These are phyloP conservation scores for Trachymyrmex cornetzi DNA, from an alignment of 1,140 invertebrate species.

Conservation along the genomic window DNA sequence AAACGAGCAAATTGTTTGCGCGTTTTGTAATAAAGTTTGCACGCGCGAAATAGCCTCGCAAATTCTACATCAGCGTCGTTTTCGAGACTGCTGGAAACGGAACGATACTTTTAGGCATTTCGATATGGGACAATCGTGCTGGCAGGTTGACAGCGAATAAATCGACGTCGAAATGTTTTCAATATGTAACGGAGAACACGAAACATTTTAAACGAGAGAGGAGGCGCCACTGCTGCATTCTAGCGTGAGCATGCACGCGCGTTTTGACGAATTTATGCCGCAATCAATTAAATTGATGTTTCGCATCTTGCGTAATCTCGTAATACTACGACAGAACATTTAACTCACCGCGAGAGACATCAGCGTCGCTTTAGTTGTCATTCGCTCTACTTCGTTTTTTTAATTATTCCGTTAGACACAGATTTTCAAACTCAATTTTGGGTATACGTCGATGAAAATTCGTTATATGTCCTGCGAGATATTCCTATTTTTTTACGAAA, in stretches of 20 bases:
- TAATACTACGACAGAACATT: slow-evolving; percentile 23
- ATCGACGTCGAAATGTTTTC: slow-evolving; percentile 62
- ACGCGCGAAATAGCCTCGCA: slow-evolving; percentile 37
- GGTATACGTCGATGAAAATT: slow-evolving; percentile 33
- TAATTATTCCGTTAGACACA: slow-evolving; percentile 41
- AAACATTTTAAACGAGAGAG: slow-evolving; percentile 50
- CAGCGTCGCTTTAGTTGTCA: not conserved
- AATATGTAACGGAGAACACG: slow-evolving; percentile 61
- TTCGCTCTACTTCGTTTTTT: not conserved
- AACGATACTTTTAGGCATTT: slow-evolving; percentile 56
- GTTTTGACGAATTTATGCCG: slow-evolving; percentile 61
- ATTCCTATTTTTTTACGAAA: slow-evolving; percentile 31
- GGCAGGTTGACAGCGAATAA: slow-evolving; percentile 64
- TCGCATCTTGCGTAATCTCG: slow-evolving; percentile 47
- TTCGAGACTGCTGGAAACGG: slow-evolving; percentile 33
- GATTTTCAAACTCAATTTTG: slow-evolving; percentile 21
- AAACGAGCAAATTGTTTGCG: slow-evolving; percentile 47
- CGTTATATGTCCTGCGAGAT: not conserved
- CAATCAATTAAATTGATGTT: slow-evolving; percentile 57
- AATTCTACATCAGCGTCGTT: slow-evolving; percentile 31
- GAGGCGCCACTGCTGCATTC: slow-evolving; percentile 3
- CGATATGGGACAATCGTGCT: slow-evolving; percentile 57
- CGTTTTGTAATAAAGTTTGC: slow-evolving; percentile 42
- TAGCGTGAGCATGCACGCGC: not conserved
- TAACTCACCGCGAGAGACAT: slow-evolving; percentile 19